Evolutionary conservation across 2,113 vertebrate genomes (phyloP).

Genomic region (Cottus gobio): DNA sequence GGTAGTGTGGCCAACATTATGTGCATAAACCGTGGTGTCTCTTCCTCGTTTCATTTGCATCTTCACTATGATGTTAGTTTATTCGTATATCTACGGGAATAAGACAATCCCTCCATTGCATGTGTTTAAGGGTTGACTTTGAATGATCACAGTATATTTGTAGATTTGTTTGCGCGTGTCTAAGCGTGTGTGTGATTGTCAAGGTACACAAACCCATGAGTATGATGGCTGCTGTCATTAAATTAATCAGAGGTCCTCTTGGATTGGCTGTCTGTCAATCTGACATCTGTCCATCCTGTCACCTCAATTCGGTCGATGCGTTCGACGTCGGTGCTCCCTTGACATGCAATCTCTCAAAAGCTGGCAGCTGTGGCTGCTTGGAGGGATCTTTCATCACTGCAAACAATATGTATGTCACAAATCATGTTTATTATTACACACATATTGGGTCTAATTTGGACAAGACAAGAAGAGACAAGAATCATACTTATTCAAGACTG

Average conservation of each 20-base stretch:
- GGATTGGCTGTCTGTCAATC: constrained; percentile 47
- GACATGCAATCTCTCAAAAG: constrained; percentile 36
- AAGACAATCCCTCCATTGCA: neutral
- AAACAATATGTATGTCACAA: neutral
- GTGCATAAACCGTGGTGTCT: neutral
- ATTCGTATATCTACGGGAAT: neutral
- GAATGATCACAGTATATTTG: constrained; percentile 12
- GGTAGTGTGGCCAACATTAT: no score
- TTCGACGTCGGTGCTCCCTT: constrained; percentile 14
- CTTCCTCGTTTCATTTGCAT: neutral
- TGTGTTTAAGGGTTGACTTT: constrained; percentile 1
- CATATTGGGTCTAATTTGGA: neutral
- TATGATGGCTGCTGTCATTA: constrained; percentile 65
- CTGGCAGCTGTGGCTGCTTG: constrained; percentile 29
- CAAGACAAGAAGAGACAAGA: neutral
- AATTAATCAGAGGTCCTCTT: constrained; percentile 48
- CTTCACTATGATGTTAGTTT: neutral
- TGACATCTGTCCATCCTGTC: constrained; percentile 50
- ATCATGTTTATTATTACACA: neutral
- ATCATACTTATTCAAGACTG: neutral
- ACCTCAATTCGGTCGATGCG: constrained; percentile 4
- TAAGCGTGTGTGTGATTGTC: constrained; percentile 32
- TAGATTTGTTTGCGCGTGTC: neutral
- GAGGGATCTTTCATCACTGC: constrained; percentile 11
- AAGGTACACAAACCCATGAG: constrained; percentile 35